Evolutionary conservation across 2,797 vertebrate genomes (phyloP).

Genomic region (Megaceryle alcyon): DNA sequence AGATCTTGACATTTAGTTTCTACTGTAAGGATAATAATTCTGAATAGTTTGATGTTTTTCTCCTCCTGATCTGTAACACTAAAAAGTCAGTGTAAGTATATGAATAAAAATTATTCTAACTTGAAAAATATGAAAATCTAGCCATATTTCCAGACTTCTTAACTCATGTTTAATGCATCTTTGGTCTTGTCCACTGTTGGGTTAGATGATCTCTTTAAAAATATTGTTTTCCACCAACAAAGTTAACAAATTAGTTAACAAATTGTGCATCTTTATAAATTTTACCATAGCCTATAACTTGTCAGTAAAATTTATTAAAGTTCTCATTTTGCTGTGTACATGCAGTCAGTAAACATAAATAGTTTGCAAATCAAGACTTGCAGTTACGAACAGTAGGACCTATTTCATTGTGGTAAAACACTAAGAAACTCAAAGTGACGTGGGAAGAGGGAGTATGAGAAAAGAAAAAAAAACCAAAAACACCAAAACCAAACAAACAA

Average conservation of each 20-base stretch:
- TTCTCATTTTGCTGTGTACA: background rate
- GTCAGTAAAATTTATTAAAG: background rate
- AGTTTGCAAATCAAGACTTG: background rate
- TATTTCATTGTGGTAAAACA: background rate
- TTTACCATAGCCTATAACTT: background rate
- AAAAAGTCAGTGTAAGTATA: background rate
- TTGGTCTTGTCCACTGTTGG: background rate
- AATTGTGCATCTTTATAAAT: background rate
- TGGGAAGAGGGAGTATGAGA: background rate
- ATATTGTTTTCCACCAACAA: background rate
- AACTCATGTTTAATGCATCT: background rate
- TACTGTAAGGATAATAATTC: background rate
- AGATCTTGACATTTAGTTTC: slow-evolving; percentile 41
- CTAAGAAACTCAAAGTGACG: background rate
- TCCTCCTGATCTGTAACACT: background rate
- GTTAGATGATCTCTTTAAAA: background rate
- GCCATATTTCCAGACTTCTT: background rate
- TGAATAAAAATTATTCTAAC: background rate
- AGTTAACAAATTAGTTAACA: background rate
- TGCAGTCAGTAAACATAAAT: background rate
- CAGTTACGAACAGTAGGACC: background rate
- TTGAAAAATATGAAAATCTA: background rate
- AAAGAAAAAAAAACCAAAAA: background rate
- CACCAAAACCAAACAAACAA: too few species aligned
- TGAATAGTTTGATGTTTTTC: background rate